Conservation (phyloP, 1,140 invertebrate genomes). For the Trialeurodes vaporariorum region DNA sequence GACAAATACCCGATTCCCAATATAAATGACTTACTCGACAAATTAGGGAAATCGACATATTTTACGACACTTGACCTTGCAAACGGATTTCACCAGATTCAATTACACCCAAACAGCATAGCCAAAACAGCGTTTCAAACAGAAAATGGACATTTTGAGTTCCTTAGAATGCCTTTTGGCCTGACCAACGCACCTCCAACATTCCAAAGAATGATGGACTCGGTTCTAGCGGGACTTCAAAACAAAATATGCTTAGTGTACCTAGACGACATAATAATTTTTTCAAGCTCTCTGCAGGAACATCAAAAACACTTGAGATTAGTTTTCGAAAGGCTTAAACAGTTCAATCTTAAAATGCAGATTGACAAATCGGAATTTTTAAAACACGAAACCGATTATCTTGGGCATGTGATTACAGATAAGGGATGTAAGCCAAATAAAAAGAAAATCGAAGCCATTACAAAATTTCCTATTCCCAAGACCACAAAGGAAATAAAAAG, state of each 20-base stretch:
- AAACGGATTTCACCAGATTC: no score
- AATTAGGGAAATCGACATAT: no score
- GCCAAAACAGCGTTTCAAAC: conserved; percentile 38
- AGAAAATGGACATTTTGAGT: conserved; percentile 34
- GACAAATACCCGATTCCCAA: no score
- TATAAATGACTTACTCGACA: no score
- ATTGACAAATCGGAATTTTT: conserved; percentile 29
- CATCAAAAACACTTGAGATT: not conserved
- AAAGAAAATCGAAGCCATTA: conserved; percentile 19
- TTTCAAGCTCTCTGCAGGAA: conserved; percentile 6
- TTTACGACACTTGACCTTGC: no score
- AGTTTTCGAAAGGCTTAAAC: conserved; percentile 11
- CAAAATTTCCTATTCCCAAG: conserved; percentile 22
- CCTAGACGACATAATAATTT: conserved; percentile 10
- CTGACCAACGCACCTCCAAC: conserved; percentile 34
- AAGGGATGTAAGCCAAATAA: conserved; percentile 22
- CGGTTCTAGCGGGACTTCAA: not conserved
- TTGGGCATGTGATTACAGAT: conserved; percentile 24
- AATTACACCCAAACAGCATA: no score
- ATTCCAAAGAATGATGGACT: conserved; percentile 35
- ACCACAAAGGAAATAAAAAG: no score
- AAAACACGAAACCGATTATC: conserved; percentile 24
- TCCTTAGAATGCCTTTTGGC: conserved; percentile 36
- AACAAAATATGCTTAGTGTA: no score
- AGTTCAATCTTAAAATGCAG: conserved; percentile 13